phyloP scores from a whole-genome alignment of 2,888 invertebrate species.

The Conomelus anceps region DNA sequence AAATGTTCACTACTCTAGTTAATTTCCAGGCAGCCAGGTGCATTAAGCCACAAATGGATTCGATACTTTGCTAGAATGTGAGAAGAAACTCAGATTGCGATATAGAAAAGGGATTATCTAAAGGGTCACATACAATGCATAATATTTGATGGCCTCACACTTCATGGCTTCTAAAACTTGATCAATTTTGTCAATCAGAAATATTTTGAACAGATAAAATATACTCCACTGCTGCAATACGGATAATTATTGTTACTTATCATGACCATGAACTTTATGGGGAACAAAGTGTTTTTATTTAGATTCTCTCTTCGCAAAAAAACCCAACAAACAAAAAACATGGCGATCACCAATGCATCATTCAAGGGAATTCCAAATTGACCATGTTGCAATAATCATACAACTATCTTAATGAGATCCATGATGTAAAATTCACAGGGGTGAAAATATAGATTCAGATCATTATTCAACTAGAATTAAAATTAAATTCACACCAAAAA shows the following conservation, averaged over 20 bases:
- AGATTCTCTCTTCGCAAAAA: too few relatives aligned
- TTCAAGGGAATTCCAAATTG: too few relatives aligned
- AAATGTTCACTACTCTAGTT: background rate
- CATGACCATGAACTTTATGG: background rate
- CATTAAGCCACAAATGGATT: background rate
- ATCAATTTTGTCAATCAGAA: background rate
- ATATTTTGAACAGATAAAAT: background rate
- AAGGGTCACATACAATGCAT: background rate
- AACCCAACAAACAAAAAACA: too few relatives aligned
- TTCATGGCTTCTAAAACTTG: background rate
- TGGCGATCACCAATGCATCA: too few relatives aligned
- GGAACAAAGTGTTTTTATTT: background rate
- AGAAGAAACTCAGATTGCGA: background rate
- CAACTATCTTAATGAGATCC: too few relatives aligned
- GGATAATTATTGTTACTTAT: too few relatives aligned
- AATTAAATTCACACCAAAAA: too few relatives aligned
- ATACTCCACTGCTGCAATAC: background rate
- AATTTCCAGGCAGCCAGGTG: background rate
- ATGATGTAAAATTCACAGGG: too few relatives aligned
- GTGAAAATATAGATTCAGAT: too few relatives aligned
- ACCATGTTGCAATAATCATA: too few relatives aligned
- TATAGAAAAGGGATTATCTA: background rate
- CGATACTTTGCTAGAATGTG: background rate
- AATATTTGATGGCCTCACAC: background rate
- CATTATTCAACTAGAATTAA: too few relatives aligned